Evolutionary conservation across 2,113 vertebrate species (phyloP), one percentile per base, ranked within the genome.

Genomic region (Ciconia maguari): DNA sequence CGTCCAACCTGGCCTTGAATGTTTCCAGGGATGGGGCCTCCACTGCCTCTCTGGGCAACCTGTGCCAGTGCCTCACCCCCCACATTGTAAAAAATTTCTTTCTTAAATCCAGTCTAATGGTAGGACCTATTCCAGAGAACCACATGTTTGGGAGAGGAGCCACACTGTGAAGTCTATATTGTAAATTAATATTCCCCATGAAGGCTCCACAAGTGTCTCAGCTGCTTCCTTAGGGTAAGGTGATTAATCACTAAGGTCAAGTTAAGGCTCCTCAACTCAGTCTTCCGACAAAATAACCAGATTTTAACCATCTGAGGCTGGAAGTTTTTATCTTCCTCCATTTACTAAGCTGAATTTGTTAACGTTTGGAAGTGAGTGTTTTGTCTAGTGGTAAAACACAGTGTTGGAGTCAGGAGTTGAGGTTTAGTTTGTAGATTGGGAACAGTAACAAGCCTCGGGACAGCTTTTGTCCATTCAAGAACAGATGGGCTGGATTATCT

Each of bases 401-500:
- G n/a, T 6, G 15, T 9, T 80, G 26, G 88, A 94, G 65, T 77
- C n/a, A 83, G 42, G n/a, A 65, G 25, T 15, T 62, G 46, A 83
- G 61, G 36, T 70, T 95, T 78, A 42, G 46, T 26, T 55, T 64
- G 55, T 58, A 41, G 16, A 75, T 72, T 58, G 75, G 36, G 57
- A 94, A n/a, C 62, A 83, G 66, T 41, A 65, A 83, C 1, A 38
- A 91, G 66, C 69, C 70, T 49, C 52, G 51, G 81, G 61, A 94
- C 70, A 91, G 57, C 79, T 96, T 96, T 94, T 92, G 80, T 70
- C 71, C 57, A 13, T 57, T 69, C 57, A 58, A 36, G 54, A 92
- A 75, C 89, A 95, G 91, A 91, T 91, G 89, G 83, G 34, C 68
- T 83, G 52, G 36, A 89, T 95, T 96, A 96, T 61, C 8, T 57